Percentiles rank a stretch among this genome's conserved stretches.
These are phyloP conservation scores for Amphibalanus amphitrite DNA, from an alignment of 1,140 invertebrate species.

Conservation along the genomic window DNA sequence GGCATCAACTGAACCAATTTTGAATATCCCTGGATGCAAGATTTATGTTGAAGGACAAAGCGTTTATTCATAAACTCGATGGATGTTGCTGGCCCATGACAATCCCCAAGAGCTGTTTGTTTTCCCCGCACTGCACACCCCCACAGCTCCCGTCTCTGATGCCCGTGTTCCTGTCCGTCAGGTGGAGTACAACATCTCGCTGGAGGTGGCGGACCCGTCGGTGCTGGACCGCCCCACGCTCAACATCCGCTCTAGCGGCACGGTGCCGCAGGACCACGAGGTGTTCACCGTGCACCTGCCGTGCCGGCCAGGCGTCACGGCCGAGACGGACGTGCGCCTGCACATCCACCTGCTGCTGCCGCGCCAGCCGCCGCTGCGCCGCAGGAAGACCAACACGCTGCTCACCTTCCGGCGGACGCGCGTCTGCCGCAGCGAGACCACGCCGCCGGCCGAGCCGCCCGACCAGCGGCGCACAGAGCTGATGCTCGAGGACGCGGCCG, in stretches of 20 bases:
- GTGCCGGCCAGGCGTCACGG: conserved; percentile 56
- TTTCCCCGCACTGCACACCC: no score
- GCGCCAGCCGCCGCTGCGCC: conserved; percentile 27
- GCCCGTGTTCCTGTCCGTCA: no score
- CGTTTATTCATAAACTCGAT: no score
- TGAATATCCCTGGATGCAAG: no score
- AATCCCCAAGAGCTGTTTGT: no score
- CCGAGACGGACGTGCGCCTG: conserved; percentile 64
- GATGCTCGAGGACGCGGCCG: conserved; percentile 3
- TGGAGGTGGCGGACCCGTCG: not conserved
- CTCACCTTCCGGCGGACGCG: conserved; percentile 64
- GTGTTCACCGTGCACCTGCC: conserved; percentile 64
- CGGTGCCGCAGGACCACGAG: conserved; percentile 53
- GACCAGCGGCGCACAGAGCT: not conserved
- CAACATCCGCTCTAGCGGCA: conserved; percentile 60
- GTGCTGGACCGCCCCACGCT: conserved; percentile 46
- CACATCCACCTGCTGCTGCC: conserved; percentile 57
- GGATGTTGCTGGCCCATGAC: no score
- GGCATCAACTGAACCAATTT: no score
- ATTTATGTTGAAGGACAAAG: no score
- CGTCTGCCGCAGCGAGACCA: conserved; percentile 47
- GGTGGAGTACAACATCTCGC: not conserved
- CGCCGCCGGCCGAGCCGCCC: conserved; percentile 1
- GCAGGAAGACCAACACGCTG: conserved; percentile 43
- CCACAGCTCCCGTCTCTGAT: no score